A percentile compares a stretch with the other conserved stretches of the same genome.
These are phyloP conservation scores for Drosophila nikananu DNA, from an alignment of 1,140 invertebrate genomes.

Conservation along the genomic window DNA sequence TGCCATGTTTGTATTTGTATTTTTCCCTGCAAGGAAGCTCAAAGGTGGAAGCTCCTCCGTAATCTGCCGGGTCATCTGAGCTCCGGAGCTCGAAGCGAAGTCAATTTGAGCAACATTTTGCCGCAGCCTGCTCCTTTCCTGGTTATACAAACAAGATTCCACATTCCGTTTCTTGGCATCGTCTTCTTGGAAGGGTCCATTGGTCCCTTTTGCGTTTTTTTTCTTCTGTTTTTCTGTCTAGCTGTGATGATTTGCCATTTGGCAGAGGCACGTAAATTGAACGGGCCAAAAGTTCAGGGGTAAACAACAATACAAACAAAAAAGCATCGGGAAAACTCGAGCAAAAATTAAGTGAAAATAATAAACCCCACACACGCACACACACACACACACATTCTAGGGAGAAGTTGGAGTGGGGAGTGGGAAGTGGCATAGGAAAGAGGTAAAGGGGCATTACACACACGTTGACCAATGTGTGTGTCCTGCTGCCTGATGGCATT, in stretches of 20 bases:
- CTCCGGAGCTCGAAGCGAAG: slow-evolving; percentile 33
- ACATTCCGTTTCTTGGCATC: slow-evolving; percentile 26
- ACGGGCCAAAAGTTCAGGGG: slow-evolving; percentile 33
- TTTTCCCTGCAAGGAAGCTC: slow-evolving; percentile 28
- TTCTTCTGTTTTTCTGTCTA: slow-evolving; percentile 62
- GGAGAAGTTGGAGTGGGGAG: not conserved
- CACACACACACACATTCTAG: slow-evolving; percentile 8
- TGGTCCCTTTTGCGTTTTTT: not conserved
- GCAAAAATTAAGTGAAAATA: slow-evolving; percentile 82
- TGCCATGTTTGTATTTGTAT: slow-evolving; percentile 1
- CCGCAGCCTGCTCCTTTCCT: slow-evolving; percentile 10
- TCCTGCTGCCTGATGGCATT: slow-evolving; percentile 44
- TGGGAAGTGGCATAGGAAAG: not conserved
- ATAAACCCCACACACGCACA: slow-evolving; percentile 52
- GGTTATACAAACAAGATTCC: slow-evolving; percentile 47
- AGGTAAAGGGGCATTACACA: slow-evolving; percentile 36
- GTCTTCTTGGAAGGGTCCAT: slow-evolving; percentile 13
- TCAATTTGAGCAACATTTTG: slow-evolving; percentile 69
- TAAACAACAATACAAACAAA: slow-evolving; percentile 29
- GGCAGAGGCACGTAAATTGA: slow-evolving; percentile 64
- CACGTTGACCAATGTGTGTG: slow-evolving; percentile 36
- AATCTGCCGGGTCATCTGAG: slow-evolving; percentile 50
- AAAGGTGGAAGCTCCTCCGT: not conserved
- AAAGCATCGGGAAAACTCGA: slow-evolving; percentile 29
- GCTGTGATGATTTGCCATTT: slow-evolving; percentile 77